A percentile compares a stretch with the other conserved stretches of the same genome.
Conservation (phyloP, 2,888 invertebrate species). For the Andrena fulva region DNA sequence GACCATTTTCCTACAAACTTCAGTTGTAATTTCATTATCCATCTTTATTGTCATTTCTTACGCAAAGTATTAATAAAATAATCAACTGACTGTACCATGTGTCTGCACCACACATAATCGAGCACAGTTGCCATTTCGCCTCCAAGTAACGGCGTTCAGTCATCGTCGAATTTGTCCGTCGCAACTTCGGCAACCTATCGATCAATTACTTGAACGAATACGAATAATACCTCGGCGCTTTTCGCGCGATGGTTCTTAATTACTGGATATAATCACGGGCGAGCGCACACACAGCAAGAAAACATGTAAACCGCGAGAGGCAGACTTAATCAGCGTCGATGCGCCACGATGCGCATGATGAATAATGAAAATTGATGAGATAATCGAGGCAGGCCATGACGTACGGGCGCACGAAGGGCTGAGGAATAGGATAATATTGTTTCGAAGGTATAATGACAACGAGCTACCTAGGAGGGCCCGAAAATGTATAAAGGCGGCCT, state of each 20-base stretch:
- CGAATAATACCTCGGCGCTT: slow-evolving; percentile 61
- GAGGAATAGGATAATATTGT: slow-evolving; percentile 72
- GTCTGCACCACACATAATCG: slow-evolving; percentile 2
- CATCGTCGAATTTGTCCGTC: slow-evolving; percentile 72
- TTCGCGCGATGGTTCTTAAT: slow-evolving; percentile 76
- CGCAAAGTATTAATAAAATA: background rate
- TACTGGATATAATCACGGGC: slow-evolving; percentile 74
- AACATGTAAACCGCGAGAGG: slow-evolving; percentile 73
- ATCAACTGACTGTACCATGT: slow-evolving; percentile 6
- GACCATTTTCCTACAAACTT: background rate
- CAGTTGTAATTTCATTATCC: background rate
- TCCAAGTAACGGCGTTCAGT: slow-evolving; percentile 68
- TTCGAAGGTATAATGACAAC: slow-evolving; percentile 66
- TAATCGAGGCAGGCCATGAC: slow-evolving; percentile 71
- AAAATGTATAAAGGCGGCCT: slow-evolving; percentile 51
- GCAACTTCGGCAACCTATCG: slow-evolving; percentile 76
- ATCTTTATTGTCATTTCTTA: background rate
- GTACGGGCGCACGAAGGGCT: slow-evolving; percentile 45
- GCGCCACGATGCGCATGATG: slow-evolving; percentile 73
- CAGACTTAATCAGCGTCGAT: slow-evolving; percentile 77
- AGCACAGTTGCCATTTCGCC: slow-evolving; percentile 40
- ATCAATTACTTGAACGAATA: slow-evolving; percentile 76
- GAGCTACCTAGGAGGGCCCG: slow-evolving; percentile 46
- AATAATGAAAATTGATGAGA: slow-evolving; percentile 84
- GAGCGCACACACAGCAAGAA: slow-evolving; percentile 73